These are phyloP conservation scores for Oostethus manadensis DNA, from an alignment of 2,113 vertebrate genomes.

Conservation along the genomic window DNA sequence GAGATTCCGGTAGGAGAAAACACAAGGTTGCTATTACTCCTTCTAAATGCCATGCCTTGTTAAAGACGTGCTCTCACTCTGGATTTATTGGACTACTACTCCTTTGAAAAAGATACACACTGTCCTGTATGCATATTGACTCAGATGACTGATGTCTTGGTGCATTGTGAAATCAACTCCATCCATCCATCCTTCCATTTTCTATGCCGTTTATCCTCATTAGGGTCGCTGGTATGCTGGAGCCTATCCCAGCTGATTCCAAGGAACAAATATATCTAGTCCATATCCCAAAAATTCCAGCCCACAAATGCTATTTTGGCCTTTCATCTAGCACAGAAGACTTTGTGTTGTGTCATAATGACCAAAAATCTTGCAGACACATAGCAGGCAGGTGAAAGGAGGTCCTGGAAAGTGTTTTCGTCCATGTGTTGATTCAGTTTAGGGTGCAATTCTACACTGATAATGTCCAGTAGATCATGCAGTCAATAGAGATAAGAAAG, in stretches of 20 bases:
- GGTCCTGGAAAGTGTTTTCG: slow-evolving; percentile 5
- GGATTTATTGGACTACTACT: slow-evolving; percentile 19
- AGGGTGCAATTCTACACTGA: slow-evolving; percentile 48
- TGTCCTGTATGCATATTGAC: slow-evolving; percentile 24
- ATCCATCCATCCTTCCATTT: no score
- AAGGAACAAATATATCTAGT: background rate
- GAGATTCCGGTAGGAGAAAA: slow-evolving; percentile 46
- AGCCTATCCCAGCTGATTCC: no score
- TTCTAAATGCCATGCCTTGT: slow-evolving; percentile 56
- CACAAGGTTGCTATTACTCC: slow-evolving; percentile 52
- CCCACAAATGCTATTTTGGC: slow-evolving; percentile 1
- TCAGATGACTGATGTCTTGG: slow-evolving; percentile 25
- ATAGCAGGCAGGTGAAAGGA: slow-evolving; percentile 21
- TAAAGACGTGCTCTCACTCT: slow-evolving; percentile 46
- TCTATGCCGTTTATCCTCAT: no score
- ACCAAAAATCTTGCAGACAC: slow-evolving; percentile 19
- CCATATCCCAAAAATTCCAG: slow-evolving; percentile 9
- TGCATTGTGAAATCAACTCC: slow-evolving; percentile 22
- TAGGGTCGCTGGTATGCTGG: no score
- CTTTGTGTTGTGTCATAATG: slow-evolving; percentile 35
- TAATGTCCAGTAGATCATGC: slow-evolving; percentile 53
- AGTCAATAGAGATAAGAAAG: slow-evolving; percentile 33
- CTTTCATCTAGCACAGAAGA: slow-evolving; percentile 20
- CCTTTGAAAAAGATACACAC: slow-evolving; percentile 22
- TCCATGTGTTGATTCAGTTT: slow-evolving; percentile 36